These are phyloP conservation scores for Polyodon spathula DNA, from an alignment of 2,113 vertebrate genomes.

Conservation along the genomic window DNA sequence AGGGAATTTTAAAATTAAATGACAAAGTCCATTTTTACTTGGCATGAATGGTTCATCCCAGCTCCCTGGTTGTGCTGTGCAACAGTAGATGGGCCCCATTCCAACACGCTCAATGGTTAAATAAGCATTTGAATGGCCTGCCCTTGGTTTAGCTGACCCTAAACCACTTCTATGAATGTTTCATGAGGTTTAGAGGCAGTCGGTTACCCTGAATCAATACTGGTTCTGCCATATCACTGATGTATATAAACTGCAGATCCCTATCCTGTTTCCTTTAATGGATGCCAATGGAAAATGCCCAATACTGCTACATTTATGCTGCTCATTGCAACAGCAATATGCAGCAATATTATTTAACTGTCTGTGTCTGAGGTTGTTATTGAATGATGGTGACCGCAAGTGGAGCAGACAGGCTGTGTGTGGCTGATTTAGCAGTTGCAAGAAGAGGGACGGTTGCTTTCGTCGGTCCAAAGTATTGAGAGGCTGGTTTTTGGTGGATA, in stretches of 20 bases:
- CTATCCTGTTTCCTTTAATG: background rate
- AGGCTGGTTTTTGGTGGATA: too few relatives aligned
- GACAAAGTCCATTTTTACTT: conserved; percentile 23
- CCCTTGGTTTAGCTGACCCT: conserved; percentile 16
- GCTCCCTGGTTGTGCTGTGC: conserved; percentile 29
- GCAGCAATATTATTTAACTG: too few relatives aligned
- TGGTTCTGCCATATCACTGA: conserved; percentile 26
- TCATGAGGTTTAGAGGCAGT: conserved; percentile 30
- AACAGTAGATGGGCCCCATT: conserved; percentile 36
- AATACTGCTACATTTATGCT: background rate
- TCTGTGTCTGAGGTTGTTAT: too few relatives aligned
- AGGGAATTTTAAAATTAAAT: background rate
- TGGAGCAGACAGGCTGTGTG: too few relatives aligned
- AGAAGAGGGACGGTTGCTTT: too few relatives aligned
- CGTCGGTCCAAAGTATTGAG: too few relatives aligned
- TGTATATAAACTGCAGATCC: background rate
- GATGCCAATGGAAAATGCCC: background rate
- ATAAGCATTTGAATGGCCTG: conserved; percentile 35
- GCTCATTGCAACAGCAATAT: background rate
- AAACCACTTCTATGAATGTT: conserved; percentile 26
- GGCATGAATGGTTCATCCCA: conserved; percentile 18
- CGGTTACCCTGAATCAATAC: conserved; percentile 15
- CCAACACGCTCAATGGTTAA: conserved; percentile 44
- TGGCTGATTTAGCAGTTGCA: too few relatives aligned
- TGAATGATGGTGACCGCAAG: too few relatives aligned